These are phyloP conservation scores for Hipparchia semele DNA, from an alignment of 2,888 invertebrate species.

Conservation along the genomic window DNA sequence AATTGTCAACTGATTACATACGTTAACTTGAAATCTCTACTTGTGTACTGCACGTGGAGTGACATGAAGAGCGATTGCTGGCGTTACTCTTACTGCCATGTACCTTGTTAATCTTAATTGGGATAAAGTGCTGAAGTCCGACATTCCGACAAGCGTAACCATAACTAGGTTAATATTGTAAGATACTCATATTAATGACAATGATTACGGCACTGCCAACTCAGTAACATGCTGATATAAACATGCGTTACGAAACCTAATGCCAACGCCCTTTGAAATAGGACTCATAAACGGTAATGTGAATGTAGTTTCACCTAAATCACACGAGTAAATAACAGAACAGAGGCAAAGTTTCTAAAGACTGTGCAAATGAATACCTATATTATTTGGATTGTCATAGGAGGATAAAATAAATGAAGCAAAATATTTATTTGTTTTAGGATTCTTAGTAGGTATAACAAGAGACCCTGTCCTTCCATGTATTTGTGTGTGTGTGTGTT, in stretches of 20 bases:
- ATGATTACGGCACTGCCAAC: constrained; percentile 26
- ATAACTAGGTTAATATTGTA: constrained; percentile 23
- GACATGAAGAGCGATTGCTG: too few relatives aligned
- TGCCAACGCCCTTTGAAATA: constrained; percentile 52
- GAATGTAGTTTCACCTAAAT: constrained; percentile 22
- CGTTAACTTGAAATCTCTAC: not conserved
- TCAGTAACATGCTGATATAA: constrained; percentile 30
- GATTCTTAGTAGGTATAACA: too few relatives aligned
- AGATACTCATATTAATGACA: constrained; percentile 21
- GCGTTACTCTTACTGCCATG: not conserved
- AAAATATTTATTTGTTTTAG: too few relatives aligned
- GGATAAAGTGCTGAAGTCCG: constrained; percentile 13
- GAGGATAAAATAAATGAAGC: too few relatives aligned
- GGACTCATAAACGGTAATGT: constrained; percentile 27
- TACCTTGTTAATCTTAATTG: constrained; percentile 1
- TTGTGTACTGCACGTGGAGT: not conserved
- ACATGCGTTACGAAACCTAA: constrained; percentile 46
- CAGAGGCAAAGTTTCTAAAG: too few relatives aligned
- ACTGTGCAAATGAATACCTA: too few relatives aligned
- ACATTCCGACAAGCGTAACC: constrained; percentile 17
- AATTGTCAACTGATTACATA: not conserved
- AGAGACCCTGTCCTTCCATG: too few relatives aligned
- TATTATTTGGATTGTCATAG: too few relatives aligned
- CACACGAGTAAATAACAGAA: not conserved
- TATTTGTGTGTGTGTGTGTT: too few relatives aligned